phyloP scores from a whole-genome alignment of 2,113 vertebrate species.

The Catharus minimus region DNA sequence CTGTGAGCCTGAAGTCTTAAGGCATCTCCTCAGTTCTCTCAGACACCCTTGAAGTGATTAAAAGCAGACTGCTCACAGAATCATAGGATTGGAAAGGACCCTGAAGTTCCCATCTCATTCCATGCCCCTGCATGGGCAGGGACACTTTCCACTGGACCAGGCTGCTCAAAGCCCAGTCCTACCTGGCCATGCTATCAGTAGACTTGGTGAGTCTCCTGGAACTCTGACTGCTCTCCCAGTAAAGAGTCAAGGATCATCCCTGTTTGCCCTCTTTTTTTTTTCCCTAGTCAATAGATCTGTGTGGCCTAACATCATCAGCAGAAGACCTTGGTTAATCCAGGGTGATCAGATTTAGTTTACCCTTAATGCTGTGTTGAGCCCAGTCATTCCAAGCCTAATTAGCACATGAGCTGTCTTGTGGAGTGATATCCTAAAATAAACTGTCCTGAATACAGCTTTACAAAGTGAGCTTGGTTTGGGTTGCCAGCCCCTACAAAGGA shows the following conservation, averaged over 20 bases:
- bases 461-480: background rate
- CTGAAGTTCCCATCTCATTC: background rate
- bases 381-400: slow-evolving; percentile 42
- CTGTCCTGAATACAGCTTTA: slow-evolving; percentile 4
- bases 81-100: background rate
- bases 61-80: background rate
- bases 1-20: background rate
- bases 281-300: background rate
- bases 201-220: background rate
- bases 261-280: background rate
- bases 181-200: background rate
- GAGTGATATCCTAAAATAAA: slow-evolving; percentile 43
- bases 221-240: background rate
- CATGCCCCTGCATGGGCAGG: accelerated
- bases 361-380: slow-evolving; percentile 41
- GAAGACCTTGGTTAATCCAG: slow-evolving; percentile 40
- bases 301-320: background rate
- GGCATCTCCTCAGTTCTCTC: background rate
- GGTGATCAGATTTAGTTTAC: slow-evolving; percentile 51
- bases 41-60: background rate
- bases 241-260: background rate
- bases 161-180: background rate
- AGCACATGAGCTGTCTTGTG: slow-evolving; percentile 36
- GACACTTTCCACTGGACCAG: background rate
- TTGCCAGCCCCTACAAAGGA: background rate